These are phyloP conservation scores for Pyrrhia umbra DNA, from an alignment of 2,888 invertebrate species.

Conservation along the genomic window DNA sequence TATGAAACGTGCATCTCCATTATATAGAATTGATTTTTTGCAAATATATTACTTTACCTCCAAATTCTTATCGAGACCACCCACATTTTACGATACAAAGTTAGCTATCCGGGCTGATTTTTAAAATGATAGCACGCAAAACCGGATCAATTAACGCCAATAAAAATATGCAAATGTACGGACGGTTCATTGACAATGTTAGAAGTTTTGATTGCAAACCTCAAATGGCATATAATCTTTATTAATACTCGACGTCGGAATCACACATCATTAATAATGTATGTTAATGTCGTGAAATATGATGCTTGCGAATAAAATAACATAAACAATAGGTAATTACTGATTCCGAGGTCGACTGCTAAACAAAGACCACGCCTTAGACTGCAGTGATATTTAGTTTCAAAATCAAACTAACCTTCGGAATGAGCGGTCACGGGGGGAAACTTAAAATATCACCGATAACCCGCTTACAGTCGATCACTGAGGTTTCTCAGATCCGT, in stretches of 20 bases:
- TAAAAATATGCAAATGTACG: constrained; percentile 51
- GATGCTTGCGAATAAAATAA: constrained; percentile 37
- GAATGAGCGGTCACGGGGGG: constrained; percentile 64
- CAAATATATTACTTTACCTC: constrained; percentile 32
- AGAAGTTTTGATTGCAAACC: constrained; percentile 32
- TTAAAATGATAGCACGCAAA: constrained; percentile 46
- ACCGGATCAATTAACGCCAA: constrained; percentile 57
- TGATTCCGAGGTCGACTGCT: constrained; percentile 46
- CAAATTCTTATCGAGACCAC: constrained; percentile 56
- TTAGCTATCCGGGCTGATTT: constrained; percentile 51
- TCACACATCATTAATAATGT: constrained; percentile 53
- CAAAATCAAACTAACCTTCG: constrained; percentile 67
- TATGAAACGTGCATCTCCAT: constrained; percentile 13
- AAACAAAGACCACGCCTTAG: constrained; percentile 64
- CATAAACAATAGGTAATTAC: constrained; percentile 45
- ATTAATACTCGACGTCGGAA: constrained; percentile 37
- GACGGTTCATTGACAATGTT: constrained; percentile 46
- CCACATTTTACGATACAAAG: constrained; percentile 50
- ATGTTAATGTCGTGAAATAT: constrained; percentile 42
- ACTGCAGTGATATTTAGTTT: constrained; percentile 67
- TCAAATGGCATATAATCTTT: constrained; percentile 28
- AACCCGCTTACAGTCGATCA: constrained; percentile 49
- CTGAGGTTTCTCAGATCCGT: constrained; percentile 32
- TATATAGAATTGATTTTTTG: constrained; percentile 39
- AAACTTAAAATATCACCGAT: constrained; percentile 62